A percentile compares a stretch with the other conserved stretches of the same genome.
phyloP scores from a whole-genome alignment of 2,888 invertebrate species.

The Drosophila mayaguana region DNA sequence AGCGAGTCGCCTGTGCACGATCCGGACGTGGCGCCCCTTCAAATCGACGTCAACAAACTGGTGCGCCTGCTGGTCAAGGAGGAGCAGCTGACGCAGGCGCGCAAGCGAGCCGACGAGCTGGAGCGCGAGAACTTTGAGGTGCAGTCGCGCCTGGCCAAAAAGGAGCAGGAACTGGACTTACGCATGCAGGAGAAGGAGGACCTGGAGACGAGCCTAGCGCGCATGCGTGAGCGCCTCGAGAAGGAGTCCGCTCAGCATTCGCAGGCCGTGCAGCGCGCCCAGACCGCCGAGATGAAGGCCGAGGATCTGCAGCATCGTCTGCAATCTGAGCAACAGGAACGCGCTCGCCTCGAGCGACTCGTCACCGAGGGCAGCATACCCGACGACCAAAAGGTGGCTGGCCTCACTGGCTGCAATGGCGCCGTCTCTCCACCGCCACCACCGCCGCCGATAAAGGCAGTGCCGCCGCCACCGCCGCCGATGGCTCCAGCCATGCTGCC shows the following conservation, averaged over 20 bases:
- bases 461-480: slow-evolving; percentile 84
- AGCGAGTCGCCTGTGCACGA: slow-evolving; percentile 86
- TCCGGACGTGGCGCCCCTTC: slow-evolving; percentile 93
- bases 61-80: slow-evolving; percentile 96
- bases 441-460: slow-evolving; percentile 79
- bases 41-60: slow-evolving; percentile 96
- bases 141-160: slow-evolving; percentile 94
- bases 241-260: slow-evolving; percentile 95
- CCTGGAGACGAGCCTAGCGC: slow-evolving; percentile 91
- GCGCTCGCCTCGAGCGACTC: slow-evolving; percentile 92
- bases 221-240: slow-evolving; percentile 94
- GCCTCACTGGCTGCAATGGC: slow-evolving; percentile 86
- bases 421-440: slow-evolving; percentile 87
- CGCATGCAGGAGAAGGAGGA: slow-evolving; percentile 97
- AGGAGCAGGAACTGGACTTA: slow-evolving; percentile 96
- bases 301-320: slow-evolving; percentile 89
- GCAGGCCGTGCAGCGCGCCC: slow-evolving; percentile 92
- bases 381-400: slow-evolving; percentile 94
- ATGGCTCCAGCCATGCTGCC: slow-evolving; percentile 85
- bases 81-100: slow-evolving; percentile 94
- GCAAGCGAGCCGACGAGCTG: slow-evolving; percentile 93
- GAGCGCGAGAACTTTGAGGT: slow-evolving; percentile 96
- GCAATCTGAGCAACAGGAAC: slow-evolving; percentile 91
- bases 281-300: slow-evolving; percentile 87
- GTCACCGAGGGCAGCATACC: slow-evolving; percentile 96